phyloP scores from a whole-genome alignment of 35 echinoderm and acorn worm species.

The Patiria miniata region DNA sequence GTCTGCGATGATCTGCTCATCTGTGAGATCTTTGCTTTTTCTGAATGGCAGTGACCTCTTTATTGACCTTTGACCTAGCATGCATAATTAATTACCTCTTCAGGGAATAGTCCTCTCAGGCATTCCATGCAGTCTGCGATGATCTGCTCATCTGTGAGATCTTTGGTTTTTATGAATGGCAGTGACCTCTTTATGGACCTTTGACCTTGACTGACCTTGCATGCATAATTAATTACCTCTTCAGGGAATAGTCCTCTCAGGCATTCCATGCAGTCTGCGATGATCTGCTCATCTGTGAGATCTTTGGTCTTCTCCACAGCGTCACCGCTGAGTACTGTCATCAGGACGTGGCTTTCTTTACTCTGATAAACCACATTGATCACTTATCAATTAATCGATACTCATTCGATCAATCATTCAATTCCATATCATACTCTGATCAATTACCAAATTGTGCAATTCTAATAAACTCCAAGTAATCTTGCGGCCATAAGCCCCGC shows the following conservation, averaged over 20 bases:
- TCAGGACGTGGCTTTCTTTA: constrained; percentile 58
- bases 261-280: constrained; percentile 58
- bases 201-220: neutral
- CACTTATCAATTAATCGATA: too few species aligned
- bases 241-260: constrained; percentile 69
- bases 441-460: too few species aligned
- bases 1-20: constrained; percentile 57
- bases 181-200: too few species aligned
- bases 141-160: constrained; percentile 49
- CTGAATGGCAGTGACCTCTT: too few species aligned
- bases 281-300: constrained; percentile 53
- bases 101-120: constrained; percentile 64
- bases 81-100: constrained; percentile 46
- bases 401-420: too few species aligned
- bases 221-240: constrained; percentile 44
- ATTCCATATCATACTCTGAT: too few species aligned
- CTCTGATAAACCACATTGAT: constrained; percentile 27
- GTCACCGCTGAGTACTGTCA: constrained; percentile 91
- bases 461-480: too few species aligned
- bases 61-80: constrained; percentile 12
- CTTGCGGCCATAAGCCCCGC: too few species aligned
- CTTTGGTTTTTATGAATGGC: constrained; percentile 51
- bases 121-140: constrained; percentile 59
- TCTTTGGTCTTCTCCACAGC: constrained; percentile 66
- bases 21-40: constrained; percentile 42